Evolutionary conservation across 2,113 vertebrate species (phyloP).

Genomic region (Riparia riparia): DNA sequence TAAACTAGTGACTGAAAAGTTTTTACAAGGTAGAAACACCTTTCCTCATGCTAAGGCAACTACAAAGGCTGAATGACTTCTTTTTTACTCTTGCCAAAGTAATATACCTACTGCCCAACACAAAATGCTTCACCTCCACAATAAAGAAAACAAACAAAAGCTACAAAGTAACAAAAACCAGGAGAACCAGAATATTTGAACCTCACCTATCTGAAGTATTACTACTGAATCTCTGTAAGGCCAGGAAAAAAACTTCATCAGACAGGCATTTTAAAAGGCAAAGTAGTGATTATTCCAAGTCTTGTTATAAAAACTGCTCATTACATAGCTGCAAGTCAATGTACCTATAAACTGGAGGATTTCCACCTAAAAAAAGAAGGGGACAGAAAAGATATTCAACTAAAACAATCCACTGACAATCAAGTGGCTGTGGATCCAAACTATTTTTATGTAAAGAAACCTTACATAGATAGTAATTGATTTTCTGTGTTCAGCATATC

Average conservation of each 20-base stretch:
- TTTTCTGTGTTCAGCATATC: background rate
- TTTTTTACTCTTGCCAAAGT: background rate
- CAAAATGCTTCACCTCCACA: background rate
- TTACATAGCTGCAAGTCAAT: background rate
- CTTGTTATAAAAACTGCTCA: background rate
- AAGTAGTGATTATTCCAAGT: background rate
- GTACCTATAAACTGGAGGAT: background rate
- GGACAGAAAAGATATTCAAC: background rate
- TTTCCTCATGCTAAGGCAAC: background rate
- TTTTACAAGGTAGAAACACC: background rate
- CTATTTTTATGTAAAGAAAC: background rate
- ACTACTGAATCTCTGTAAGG: background rate
- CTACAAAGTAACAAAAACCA: background rate
- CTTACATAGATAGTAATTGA: background rate
- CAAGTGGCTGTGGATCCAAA: background rate
- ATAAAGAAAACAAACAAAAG: background rate
- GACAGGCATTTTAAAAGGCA: background rate
- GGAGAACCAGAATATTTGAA: background rate
- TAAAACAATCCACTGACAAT: background rate
- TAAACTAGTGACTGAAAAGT: background rate
- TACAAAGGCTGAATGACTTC: background rate
- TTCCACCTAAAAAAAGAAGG: background rate
- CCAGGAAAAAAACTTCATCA: background rate
- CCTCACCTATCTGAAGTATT: background rate
- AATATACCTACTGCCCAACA: background rate